Percentiles rank a stretch among this genome's conserved stretches.
phyloP scores from a whole-genome alignment of 2,113 vertebrate species.

The Mormyrus lacerda region DNA sequence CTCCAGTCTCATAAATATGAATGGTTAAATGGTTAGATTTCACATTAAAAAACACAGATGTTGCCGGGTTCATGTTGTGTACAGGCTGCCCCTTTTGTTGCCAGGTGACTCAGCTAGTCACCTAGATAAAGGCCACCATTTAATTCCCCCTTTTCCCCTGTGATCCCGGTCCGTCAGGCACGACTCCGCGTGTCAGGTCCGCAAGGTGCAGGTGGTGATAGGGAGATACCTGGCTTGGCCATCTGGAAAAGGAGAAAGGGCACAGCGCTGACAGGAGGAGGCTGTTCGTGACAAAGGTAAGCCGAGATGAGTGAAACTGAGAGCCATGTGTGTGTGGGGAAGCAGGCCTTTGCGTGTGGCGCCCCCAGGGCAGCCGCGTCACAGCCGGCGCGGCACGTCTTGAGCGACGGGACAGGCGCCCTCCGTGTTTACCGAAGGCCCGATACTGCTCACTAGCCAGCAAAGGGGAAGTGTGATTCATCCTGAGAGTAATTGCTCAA shows the following conservation, averaged over 20 bases:
- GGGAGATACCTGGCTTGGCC: background rate
- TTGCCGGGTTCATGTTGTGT: background rate
- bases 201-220: conserved; percentile 2
- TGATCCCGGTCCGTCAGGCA: background rate
- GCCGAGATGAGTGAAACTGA: conserved; percentile 4
- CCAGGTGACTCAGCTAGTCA: background rate
- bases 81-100: background rate
- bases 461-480: conserved; percentile 22
- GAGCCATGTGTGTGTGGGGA: background rate
- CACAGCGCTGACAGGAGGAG: background rate
- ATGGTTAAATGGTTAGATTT: background rate
- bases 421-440: background rate
- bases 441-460: conserved; percentile 4
- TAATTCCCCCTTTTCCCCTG: background rate
- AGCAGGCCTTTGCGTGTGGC: background rate
- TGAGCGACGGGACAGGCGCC: background rate
- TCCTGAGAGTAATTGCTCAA: conserved; percentile 15
- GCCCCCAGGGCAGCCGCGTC: background rate
- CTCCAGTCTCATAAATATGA: background rate
- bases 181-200: background rate
- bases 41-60: background rate
- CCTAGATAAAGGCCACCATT: background rate
- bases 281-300: conserved; percentile 5
- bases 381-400: background rate
- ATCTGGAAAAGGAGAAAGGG: background rate